Evolutionary conservation across 2,888 invertebrate genomes (phyloP).

Genomic region (Aproaerema taeniolella): DNA sequence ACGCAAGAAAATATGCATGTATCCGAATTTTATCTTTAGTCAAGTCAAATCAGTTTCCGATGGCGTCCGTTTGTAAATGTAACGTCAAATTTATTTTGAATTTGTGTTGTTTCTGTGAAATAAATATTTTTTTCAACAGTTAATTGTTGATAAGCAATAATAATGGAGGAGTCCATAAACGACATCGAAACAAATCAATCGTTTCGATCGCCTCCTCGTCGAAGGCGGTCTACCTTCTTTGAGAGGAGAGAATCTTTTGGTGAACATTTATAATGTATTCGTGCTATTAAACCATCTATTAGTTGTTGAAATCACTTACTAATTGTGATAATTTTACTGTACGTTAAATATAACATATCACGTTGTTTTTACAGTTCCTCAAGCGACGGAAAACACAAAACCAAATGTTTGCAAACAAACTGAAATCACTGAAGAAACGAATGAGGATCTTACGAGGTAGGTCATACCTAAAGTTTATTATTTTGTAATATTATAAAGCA

Average conservation of each 20-base stretch:
- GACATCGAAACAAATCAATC: conserved; percentile 45
- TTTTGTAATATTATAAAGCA: too few relatives aligned
- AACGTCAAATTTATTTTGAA: conserved; percentile 33
- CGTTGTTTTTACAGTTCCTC: background rate
- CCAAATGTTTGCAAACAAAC: too few relatives aligned
- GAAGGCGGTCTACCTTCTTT: conserved; percentile 65
- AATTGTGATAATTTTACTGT: background rate
- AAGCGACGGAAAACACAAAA: background rate
- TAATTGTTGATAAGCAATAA: conserved; percentile 14
- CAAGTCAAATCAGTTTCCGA: background rate
- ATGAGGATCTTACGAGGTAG: conserved; percentile 41
- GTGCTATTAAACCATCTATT: too few relatives aligned
- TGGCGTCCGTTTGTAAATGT: conserved; percentile 32
- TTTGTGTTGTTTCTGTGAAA: conserved; percentile 15
- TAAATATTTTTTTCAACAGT: conserved; percentile 28
- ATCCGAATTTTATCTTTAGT: too few relatives aligned
- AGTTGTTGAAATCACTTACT: too few relatives aligned
- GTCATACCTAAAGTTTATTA: conserved; percentile 2
- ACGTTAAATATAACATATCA: background rate
- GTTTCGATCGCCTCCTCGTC: conserved; percentile 55
- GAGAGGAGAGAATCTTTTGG: conserved; percentile 60
- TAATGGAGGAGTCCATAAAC: conserved; percentile 50
- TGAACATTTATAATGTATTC: conserved; percentile 18
- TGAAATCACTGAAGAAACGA: conserved; percentile 8
- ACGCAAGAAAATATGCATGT: too few relatives aligned